Evolutionary conservation across 1,140 invertebrate genomes (phyloP), one percentile per base, ranked within the genome.

Genomic region (Lucilia cuprina): DNA sequence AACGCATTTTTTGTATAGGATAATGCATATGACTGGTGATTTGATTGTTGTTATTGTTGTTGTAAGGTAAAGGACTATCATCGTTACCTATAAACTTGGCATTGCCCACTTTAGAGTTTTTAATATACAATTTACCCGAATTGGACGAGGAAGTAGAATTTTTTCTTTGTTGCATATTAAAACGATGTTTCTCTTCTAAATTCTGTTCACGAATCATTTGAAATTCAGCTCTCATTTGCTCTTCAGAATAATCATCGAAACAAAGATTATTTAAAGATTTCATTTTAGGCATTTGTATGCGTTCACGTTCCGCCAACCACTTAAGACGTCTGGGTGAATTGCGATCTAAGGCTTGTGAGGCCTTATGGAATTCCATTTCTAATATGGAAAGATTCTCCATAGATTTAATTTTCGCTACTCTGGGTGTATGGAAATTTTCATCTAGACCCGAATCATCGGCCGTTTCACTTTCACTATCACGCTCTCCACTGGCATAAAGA

Each of bases 11-110:
- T 70, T 89, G 89, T 70, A 91, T 89, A 47, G 90, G 89, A 87
- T 91, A 88, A 21, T 88, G 87, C 4, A 83, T 74, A 74, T 74
- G 78, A 55, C 34, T 85, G 55, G 17, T 83, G 47, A 21, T 47
- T 49, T 49, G 77, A n/a, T 50, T 74, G 1, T 80, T 47, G 14
- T n/a, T 21, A 2, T 86, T 30, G 25, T 1, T 30, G 25, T 30
- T 30, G 85, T n/a, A n/a, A 2, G 50, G 47, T 30, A 65, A 30
- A 34, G 88, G 86, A 83, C 86, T 88, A 80, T 90, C 88, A 49
- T 91, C 90, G 74, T 87, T 88, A 2, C 89, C 90, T 65, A 91
- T 89, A 80, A 91, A 91, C 84, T 91, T 91, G 34, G 90, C 90
- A 86, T 90, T 91, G 74, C 90, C 90, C 74, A 91, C 88, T 85